Percentiles rank a stretch among this genome's conserved stretches.
These are phyloP conservation scores for Delphinapterus leucas DNA, from an alignment of 2,113 vertebrate species.

Conservation along the genomic window DNA sequence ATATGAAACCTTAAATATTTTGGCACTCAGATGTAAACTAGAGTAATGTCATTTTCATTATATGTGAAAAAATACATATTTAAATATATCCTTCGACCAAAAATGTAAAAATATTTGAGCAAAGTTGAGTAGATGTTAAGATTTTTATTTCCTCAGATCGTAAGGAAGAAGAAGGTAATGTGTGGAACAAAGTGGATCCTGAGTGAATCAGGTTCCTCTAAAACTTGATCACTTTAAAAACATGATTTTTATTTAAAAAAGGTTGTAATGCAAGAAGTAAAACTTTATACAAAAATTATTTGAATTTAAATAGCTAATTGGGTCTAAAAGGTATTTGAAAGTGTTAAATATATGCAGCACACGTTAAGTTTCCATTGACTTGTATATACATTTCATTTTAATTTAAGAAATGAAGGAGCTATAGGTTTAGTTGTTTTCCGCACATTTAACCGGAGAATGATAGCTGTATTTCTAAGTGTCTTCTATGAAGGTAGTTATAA, in stretches of 20 bases:
- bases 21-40: neutral
- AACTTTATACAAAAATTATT: neutral
- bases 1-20: neutral
- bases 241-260: neutral
- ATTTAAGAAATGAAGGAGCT: neutral
- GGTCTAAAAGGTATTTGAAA: neutral
- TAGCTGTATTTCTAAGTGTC: neutral
- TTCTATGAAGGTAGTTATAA: neutral
- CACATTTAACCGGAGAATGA: neutral
- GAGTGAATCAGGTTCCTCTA: neutral
- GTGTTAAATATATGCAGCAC: neutral
- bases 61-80: neutral
- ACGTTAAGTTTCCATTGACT: neutral
- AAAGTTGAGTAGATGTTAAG: conserved; percentile 1
- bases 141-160: neutral
- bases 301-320: conserved; percentile 23
- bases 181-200: neutral
- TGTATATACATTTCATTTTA: conserved; percentile 3
- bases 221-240: conserved; percentile 1
- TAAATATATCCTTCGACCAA: neutral
- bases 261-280: neutral
- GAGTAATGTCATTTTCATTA: conserved; percentile 23
- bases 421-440: neutral
- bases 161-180: neutral
- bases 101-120: neutral